Evolutionary conservation across 2,797 vertebrate species (phyloP).

Genomic region (Ambastaia sidthimunki): DNA sequence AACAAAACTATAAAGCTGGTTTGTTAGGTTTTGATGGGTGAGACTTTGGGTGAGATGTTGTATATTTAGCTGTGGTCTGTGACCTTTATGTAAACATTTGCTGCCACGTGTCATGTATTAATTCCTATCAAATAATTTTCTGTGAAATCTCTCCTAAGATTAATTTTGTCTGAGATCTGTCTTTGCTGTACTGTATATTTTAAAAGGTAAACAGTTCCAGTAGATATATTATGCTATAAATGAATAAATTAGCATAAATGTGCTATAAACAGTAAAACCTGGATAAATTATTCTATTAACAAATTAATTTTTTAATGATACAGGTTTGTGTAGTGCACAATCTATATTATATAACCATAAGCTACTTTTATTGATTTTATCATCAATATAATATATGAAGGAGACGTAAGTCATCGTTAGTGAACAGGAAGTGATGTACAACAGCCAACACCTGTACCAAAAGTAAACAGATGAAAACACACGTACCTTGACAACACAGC

Average conservation of each 20-base stretch:
- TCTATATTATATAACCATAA: not conserved
- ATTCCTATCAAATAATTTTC: constrained; percentile 14
- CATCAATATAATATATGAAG: not conserved
- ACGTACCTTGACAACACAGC: not conserved
- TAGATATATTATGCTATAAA: not conserved
- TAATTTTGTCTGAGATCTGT: not conserved
- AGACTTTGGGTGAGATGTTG: not conserved
- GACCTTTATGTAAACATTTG: constrained; percentile 6
- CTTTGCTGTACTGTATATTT: not conserved
- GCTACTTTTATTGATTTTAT: not conserved
- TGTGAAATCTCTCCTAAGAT: not conserved
- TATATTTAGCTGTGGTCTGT: not conserved
- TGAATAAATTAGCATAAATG: not conserved
- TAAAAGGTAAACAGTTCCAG: not conserved
- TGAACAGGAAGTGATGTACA: constrained; percentile 8
- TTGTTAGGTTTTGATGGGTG: not conserved
- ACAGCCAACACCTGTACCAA: constrained; percentile 21
- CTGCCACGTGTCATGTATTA: not conserved
- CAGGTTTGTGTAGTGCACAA: not conserved
- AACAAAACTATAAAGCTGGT: not conserved
- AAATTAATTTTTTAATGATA: not conserved
- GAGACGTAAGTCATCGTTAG: not conserved
- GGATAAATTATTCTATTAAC: not conserved
- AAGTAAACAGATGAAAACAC: constrained; percentile 9
- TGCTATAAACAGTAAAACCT: not conserved